Evolutionary conservation across 2,888 invertebrate species (phyloP), one percentile per base, ranked within the genome.

Genomic region (Chironomus tentans): DNA sequence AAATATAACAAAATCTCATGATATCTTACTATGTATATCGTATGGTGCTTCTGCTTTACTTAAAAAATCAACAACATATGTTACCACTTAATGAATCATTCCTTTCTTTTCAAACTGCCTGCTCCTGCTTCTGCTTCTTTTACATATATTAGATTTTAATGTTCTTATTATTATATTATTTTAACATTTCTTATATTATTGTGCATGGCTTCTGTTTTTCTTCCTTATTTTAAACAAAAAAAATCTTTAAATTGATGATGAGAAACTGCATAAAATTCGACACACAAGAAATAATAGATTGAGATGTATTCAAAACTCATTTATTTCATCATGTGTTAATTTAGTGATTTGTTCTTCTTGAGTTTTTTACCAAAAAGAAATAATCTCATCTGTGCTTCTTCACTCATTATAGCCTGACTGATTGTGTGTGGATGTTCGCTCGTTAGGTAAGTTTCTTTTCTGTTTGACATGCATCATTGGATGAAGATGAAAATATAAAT

Each of bases 1-100:
- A 22, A 38, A 38, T 38, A 38, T 38, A 38, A 38, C 38, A 38
- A 38, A 38, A 38, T 38, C 38, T 38, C 10, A 10, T 38, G 10
- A 38, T 38, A 38, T 38, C 38, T 38, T 38, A 38, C 38, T 22
- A 18, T 15, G 72, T 24, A 18, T 38, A 13, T 28, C 62, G 18
- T 72, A 15, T 62, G n/a, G 28, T 46, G 62, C 72, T 70, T 70
- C 70, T 50, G 70, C 70, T 56, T 50, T n/a, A 21, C 47, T 46
- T 70, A 10, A 28, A 62, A 62, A 72, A 72, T 72, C 72, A 71
- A 62, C 72, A 72, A 72, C 72, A 72, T 72, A 72, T 72, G 72
- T 62, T 72, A 50, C 72, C 72, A 72, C 72, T 72, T 72, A 72
- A 61, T 62, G 72, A 72, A 65, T 65, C 65, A 65, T 62, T 21